Conservation (phyloP, 2,113 vertebrate species). For the Poeciliopsis retropinna region DNA sequence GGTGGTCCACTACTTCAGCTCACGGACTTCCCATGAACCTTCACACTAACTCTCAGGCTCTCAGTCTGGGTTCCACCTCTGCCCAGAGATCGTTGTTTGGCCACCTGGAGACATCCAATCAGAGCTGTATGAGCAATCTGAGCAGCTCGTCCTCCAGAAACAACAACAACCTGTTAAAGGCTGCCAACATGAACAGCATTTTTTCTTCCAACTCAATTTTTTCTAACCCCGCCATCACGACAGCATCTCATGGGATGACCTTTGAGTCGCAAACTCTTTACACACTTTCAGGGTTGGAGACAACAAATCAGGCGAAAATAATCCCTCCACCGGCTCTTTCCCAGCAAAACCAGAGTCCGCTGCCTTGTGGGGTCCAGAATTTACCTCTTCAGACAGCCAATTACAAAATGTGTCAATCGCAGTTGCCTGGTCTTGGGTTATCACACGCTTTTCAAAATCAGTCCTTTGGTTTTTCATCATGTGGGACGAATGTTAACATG, state of each 20-base stretch:
- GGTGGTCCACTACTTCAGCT: slow-evolving; percentile 44
- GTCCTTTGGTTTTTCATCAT: slow-evolving; percentile 6
- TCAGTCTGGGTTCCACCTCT: slow-evolving; percentile 15
- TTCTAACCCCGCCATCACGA: neutral
- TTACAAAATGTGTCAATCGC: slow-evolving; percentile 20
- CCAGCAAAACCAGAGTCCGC: slow-evolving; percentile 22
- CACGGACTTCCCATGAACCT: slow-evolving; percentile 26
- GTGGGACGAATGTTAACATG: slow-evolving; percentile 10
- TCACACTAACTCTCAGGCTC: slow-evolving; percentile 26
- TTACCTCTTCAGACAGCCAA: neutral
- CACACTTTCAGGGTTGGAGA: neutral
- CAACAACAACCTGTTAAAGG: slow-evolving; percentile 28
- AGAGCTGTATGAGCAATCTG: slow-evolving; percentile 31
- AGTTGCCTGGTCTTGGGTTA: slow-evolving; percentile 14
- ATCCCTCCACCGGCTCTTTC: neutral
- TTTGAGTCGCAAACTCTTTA: slow-evolving; percentile 39
- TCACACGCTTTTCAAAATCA: slow-evolving; percentile 24
- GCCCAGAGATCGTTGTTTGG: slow-evolving; percentile 17
- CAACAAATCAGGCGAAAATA: slow-evolving; percentile 17
- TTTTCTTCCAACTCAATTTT: slow-evolving; percentile 34
- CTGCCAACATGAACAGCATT: slow-evolving; percentile 10
- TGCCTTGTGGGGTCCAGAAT: slow-evolving; percentile 8
- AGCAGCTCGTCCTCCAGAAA: slow-evolving; percentile 15
- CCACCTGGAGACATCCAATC: slow-evolving; percentile 24
- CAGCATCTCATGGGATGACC: slow-evolving; percentile 24